These are phyloP conservation scores for Eciton burchellii DNA, from an alignment of 1,140 invertebrate species.

Conservation along the genomic window DNA sequence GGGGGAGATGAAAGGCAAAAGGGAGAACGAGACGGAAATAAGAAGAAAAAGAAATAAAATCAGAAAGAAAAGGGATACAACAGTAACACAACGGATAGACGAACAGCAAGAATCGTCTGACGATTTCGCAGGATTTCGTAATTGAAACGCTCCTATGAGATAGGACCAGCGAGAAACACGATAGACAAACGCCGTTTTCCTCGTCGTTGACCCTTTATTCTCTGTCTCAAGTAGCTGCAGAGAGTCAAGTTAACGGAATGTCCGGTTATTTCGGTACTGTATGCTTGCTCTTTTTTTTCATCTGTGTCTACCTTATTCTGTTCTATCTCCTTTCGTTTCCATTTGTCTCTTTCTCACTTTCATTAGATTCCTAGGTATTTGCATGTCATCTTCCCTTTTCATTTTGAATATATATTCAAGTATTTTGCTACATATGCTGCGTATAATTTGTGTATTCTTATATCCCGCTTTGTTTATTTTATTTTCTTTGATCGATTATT, in stretches of 20 bases:
- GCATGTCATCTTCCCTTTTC: constrained; percentile 41
- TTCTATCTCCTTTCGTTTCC: constrained; percentile 32
- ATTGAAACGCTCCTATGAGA: constrained; percentile 72
- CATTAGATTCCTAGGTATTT: constrained; percentile 46
- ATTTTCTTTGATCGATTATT: constrained; percentile 48
- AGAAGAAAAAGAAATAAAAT: neutral
- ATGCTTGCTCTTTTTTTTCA: constrained; percentile 23
- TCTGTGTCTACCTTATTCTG: constrained; percentile 26
- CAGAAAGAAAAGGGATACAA: constrained; percentile 27
- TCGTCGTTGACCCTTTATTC: constrained; percentile 56
- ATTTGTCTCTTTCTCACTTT: constrained; percentile 54
- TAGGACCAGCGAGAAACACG: constrained; percentile 62
- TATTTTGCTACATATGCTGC: neutral
- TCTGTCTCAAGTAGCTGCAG: constrained; percentile 66
- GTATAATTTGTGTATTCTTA: constrained; percentile 30
- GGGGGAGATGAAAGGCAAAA: neutral
- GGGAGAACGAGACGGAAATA: neutral
- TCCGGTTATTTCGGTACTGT: constrained; percentile 75
- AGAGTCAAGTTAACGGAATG: constrained; percentile 75
- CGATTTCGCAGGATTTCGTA: constrained; percentile 75
- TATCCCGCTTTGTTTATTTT: constrained; percentile 9
- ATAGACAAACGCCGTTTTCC: constrained; percentile 62
- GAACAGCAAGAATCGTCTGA: constrained; percentile 66
- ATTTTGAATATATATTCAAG: neutral
- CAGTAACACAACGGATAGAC: constrained; percentile 60